Evolutionary conservation across 2,797 vertebrate species (phyloP).

Genomic region (Bradypodion pumilum): DNA sequence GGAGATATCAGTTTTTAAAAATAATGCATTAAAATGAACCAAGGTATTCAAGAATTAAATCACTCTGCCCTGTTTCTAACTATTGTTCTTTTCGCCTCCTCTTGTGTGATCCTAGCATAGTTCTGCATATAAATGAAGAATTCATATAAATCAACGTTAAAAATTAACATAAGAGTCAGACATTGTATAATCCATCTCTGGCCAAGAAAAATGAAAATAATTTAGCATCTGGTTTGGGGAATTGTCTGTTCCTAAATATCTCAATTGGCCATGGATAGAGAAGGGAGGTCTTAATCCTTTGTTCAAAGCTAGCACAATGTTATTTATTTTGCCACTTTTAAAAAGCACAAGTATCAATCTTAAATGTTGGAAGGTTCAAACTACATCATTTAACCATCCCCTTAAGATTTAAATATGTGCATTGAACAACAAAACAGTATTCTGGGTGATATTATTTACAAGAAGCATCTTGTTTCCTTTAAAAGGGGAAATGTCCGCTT

Average conservation of each 20-base stretch:
- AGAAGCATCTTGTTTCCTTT: conserved; percentile 46
- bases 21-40: too few species aligned
- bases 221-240: conserved; percentile 38
- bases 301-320: conserved; percentile 50
- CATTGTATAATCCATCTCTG: neutral
- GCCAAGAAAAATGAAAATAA: conserved; percentile 36
- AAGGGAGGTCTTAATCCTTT: conserved; percentile 33
- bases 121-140: neutral
- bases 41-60: too few species aligned
- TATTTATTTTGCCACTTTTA: conserved; percentile 69
- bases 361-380: conserved; percentile 60
- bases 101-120: neutral
- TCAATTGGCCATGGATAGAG: conserved; percentile 61
- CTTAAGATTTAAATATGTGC: conserved; percentile 73
- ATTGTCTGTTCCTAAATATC: conserved; percentile 45
- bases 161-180: neutral
- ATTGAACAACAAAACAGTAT: conserved; percentile 41
- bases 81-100: neutral
- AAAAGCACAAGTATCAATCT: conserved; percentile 76
- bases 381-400: conserved; percentile 67
- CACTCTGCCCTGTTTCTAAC: neutral
- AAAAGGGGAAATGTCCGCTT: neutral
- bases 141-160: neutral
- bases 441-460: conserved; percentile 63
- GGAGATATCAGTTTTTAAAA: neutral